Conservation (phyloP, 2,888 invertebrate genomes). For the Dryadula phaetusa region DNA sequence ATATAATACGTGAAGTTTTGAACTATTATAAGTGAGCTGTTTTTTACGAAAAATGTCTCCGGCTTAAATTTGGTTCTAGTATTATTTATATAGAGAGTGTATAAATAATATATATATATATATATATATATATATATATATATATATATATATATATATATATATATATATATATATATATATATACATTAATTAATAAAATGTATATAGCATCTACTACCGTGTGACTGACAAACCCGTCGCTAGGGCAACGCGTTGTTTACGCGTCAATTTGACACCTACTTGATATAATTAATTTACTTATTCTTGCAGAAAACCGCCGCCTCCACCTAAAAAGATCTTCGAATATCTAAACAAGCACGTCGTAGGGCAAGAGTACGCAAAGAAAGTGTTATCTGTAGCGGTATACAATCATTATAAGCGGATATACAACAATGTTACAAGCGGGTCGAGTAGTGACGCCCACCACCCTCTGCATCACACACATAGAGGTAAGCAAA, state of each 20-base stretch:
- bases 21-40: too few relatives aligned
- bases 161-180: background rate
- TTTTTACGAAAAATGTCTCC: too few relatives aligned
- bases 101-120: too few relatives aligned
- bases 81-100: too few relatives aligned
- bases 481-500: constrained; percentile 87
- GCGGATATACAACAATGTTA: constrained; percentile 96
- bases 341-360: constrained; percentile 98
- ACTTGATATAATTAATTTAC: background rate
- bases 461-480: constrained; percentile 88
- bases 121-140: background rate
- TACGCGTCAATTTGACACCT: too few relatives aligned
- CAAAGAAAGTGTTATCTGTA: constrained; percentile 98
- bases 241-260: too few relatives aligned
- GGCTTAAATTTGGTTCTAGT: too few relatives aligned
- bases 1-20: too few relatives aligned
- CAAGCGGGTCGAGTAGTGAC: constrained; percentile 72
- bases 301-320: constrained; percentile 88
- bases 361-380: constrained; percentile 98
- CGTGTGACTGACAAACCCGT: too few relatives aligned
- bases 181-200: too few relatives aligned
- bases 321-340: constrained; percentile 98
- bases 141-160: background rate
- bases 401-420: constrained; percentile 99
- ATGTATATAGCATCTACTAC: too few relatives aligned